These are phyloP conservation scores for Pantherophis guttatus DNA, from an alignment of 2,113 vertebrate species.

Conservation along the genomic window DNA sequence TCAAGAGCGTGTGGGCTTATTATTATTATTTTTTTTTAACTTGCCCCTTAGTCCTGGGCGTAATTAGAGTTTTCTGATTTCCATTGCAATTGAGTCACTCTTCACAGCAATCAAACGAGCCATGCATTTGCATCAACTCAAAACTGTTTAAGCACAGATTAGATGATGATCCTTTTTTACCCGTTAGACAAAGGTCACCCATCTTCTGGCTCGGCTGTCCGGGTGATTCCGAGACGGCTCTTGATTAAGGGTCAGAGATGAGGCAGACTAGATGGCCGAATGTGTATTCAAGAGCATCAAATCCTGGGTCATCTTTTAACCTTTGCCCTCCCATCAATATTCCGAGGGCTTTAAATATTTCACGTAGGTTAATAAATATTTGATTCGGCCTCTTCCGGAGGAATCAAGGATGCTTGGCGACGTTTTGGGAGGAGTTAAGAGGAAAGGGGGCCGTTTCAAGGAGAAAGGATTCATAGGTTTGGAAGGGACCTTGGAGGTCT, in stretches of 20 bases:
- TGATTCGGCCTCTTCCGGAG: conserved; percentile 57
- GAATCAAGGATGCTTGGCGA: conserved; percentile 30
- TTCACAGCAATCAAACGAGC: conserved; percentile 57
- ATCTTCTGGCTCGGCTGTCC: conserved; percentile 43
- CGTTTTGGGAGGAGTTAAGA: conserved; percentile 21
- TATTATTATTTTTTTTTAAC: background rate
- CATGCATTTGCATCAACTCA: conserved; percentile 47
- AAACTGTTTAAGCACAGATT: conserved; percentile 48
- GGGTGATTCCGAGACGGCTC: conserved; percentile 27
- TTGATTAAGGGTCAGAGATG: conserved; percentile 41
- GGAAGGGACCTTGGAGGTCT: background rate
- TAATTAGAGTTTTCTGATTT: conserved; percentile 66
- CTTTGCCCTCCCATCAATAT: conserved; percentile 68
- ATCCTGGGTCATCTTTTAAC: conserved; percentile 66
- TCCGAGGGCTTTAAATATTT: conserved; percentile 66
- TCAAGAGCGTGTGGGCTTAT: background rate
- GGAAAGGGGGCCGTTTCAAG: background rate
- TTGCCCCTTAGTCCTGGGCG: conserved; percentile 39
- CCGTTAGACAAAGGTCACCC: conserved; percentile 45
- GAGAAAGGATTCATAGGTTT: background rate
- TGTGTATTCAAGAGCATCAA: conserved; percentile 68
- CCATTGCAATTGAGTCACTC: conserved; percentile 55
- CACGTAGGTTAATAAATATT: conserved; percentile 69
- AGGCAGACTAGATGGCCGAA: conserved; percentile 57
- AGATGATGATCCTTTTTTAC: conserved; percentile 22